Evolutionary conservation across 64 coral and sea anemone genomes (phyloP).

Genomic region (Montipora foliosa): DNA sequence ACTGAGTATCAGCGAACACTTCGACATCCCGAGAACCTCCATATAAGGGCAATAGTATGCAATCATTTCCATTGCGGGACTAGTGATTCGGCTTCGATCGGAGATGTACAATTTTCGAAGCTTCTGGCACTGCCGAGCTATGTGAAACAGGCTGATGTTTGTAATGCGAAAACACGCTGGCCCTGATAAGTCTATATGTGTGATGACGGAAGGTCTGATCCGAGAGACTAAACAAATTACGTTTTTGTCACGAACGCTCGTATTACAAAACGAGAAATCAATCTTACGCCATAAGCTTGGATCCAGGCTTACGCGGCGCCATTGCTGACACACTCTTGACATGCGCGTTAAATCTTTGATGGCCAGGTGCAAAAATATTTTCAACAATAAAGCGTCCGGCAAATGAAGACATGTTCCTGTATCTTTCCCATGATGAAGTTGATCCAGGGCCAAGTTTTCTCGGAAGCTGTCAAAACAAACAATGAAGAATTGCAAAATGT

Average conservation of each 20-base stretch:
- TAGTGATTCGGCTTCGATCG: slow-evolving; percentile 60
- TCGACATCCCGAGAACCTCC: slow-evolving; percentile 57
- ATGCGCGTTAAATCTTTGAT: slow-evolving; percentile 53
- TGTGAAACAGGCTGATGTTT: slow-evolving; percentile 59
- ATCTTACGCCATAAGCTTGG: slow-evolving; percentile 62
- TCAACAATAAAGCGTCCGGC: slow-evolving; percentile 63
- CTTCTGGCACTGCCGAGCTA: slow-evolving; percentile 52
- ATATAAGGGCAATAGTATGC: slow-evolving; percentile 58
- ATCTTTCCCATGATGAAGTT: background rate
- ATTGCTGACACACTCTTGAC: slow-evolving; percentile 64
- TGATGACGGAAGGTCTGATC: slow-evolving; percentile 36
- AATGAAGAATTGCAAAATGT: no score
- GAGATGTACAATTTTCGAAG: slow-evolving; percentile 46
- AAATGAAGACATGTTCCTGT: slow-evolving; percentile 8
- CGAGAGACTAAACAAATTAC: slow-evolving; percentile 61
- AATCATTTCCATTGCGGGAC: slow-evolving; percentile 65
- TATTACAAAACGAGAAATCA: slow-evolving; percentile 36
- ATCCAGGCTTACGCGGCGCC: slow-evolving; percentile 72
- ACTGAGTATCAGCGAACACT: slow-evolving; percentile 40
- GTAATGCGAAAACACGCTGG: slow-evolving; percentile 56
- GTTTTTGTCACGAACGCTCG: slow-evolving; percentile 32
- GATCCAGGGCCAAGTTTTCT: background rate
- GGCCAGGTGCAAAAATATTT: slow-evolving; percentile 53
- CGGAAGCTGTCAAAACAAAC: slow-evolving; percentile 13
- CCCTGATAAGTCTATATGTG: slow-evolving; percentile 67